Percentiles rank a stretch among this genome's conserved stretches.
Evolutionary conservation across 1,140 invertebrate genomes (phyloP).

Genomic region (Paracyclopina nana): DNA sequence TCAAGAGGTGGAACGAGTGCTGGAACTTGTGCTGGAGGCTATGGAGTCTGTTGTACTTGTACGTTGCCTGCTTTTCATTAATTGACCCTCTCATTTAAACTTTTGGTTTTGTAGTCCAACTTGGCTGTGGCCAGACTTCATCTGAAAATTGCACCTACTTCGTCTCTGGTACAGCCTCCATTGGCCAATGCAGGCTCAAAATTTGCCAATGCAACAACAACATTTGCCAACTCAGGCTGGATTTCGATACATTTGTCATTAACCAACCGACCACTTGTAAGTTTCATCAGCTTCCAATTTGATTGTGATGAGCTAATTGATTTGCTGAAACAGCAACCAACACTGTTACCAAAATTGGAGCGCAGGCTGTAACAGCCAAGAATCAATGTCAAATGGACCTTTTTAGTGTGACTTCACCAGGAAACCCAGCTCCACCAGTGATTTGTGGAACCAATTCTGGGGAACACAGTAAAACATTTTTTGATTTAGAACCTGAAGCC

Average conservation of each 20-base stretch:
- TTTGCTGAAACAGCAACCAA: neutral
- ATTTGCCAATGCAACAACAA: slow-evolving; percentile 10
- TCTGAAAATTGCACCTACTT: slow-evolving; percentile 13
- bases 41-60: slow-evolving; percentile 24
- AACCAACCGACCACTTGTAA: neutral
- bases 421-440: neutral
- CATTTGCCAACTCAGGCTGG: slow-evolving; percentile 8
- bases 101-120: neutral
- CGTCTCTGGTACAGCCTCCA: too few relatives aligned
- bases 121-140: neutral
- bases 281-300: too few relatives aligned
- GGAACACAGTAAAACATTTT: slow-evolving; percentile 4
- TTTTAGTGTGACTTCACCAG: slow-evolving; percentile 9
- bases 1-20: slow-evolving; percentile 21
- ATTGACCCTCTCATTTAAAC: too few relatives aligned
- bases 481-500: neutral
- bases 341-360: neutral
- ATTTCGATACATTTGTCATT: slow-evolving; percentile 7
- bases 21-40: slow-evolving; percentile 22
- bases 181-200: neutral
- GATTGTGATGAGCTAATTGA: too few relatives aligned
- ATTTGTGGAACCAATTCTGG: slow-evolving; percentile 12
- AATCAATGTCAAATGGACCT: neutral
- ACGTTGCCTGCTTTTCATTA: too few relatives aligned
- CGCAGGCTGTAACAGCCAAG: neutral